Percentiles rank a stretch among this genome's conserved stretches.
phyloP scores from a whole-genome alignment of 2,797 vertebrate genomes.

The Semotilus atromaculatus region DNA sequence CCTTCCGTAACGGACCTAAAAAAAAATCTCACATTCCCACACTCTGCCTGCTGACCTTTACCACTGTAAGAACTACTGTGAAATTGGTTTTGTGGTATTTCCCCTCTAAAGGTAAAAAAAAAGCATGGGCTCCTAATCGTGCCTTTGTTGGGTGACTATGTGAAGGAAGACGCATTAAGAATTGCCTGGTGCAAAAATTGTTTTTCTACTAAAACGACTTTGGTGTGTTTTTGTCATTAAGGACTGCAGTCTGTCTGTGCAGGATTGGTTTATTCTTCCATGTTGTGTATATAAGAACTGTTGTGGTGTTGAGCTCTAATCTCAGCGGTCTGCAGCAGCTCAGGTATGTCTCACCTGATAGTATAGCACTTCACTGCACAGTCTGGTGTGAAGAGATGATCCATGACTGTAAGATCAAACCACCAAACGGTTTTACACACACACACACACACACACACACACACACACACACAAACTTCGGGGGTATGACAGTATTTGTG shows the following conservation, averaged over 20 bases:
- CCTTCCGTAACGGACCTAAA: background rate
- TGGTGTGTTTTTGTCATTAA: background rate
- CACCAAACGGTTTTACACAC: background rate
- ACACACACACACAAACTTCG: background rate
- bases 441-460: background rate
- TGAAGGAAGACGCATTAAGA: background rate
- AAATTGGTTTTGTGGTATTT: slow-evolving; percentile 31
- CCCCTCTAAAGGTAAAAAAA: background rate
- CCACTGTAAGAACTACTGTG: background rate
- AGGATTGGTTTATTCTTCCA: background rate
- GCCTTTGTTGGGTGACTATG: background rate
- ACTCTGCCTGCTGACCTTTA: slow-evolving; percentile 6
- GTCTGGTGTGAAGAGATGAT: slow-evolving; percentile 33
- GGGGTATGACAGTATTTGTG: no score
- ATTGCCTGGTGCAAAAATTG: background rate
- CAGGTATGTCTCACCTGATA: slow-evolving; percentile 54
- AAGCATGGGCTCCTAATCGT: background rate
- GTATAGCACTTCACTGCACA: slow-evolving; percentile 29
- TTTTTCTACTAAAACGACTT: background rate
- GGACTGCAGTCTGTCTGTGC: slow-evolving; percentile 1
- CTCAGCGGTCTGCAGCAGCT: slow-evolving; percentile 47
- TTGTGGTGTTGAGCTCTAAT: slow-evolving; percentile 3
- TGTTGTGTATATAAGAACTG: background rate
- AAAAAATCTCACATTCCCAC: slow-evolving; percentile 6
- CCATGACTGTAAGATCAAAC: slow-evolving; percentile 29